Base-by-base conservation (phyloP, 2,797 vertebrate species). In the Amblyraja radiata region DNA sequence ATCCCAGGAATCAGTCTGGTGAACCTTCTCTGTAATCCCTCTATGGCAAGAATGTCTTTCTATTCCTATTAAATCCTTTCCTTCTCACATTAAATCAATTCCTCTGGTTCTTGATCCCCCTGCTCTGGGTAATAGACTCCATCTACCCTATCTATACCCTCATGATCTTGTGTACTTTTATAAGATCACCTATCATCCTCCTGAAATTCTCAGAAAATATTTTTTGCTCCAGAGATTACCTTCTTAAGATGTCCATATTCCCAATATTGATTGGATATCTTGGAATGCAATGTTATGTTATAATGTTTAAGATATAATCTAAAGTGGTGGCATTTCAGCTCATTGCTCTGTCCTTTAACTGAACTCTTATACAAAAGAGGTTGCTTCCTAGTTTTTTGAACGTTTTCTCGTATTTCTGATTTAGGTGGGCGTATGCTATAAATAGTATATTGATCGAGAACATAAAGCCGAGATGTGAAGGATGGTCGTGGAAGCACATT, bases 401-500 rank as follows among this genome's bases (percentile, higher is more conserved):
- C 90, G 71, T 16, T 93, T 0, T 71, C n/a, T 94, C 46, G 93
- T 93, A 6, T 94, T 93, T 14, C 93, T 93, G 63, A 10, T 94
- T 94, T 95, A 99, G 98, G 98, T 99, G 99, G 99, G 95, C 93
- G 32, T 99, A 99, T 3, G 96, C 97, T 93, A 98, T 98, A 95
- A 96, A 94, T 58, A 95, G 98, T 13, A 93, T 98, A 94, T 95
- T 99, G 95, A 98, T 99, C 96, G 98, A 99, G 90, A 97, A 98
- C 81, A 94, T 99, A 93, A 97, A 97, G 94, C 99, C 98, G 23
- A 96, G 94, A 21, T 96, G 99, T 93, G 96, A 97, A n/a, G 98
- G 99, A 98, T 99, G 99, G 99, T 99, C 98, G 6, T 99, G 98
- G 99, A 95, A 96, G 58, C 96, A 97, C 94, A 99, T 99, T 95